A percentile compares a stretch with the other conserved stretches of the same genome.
Evolutionary conservation across 2,888 invertebrate genomes (phyloP).

Genomic region (Vannuccia rotundouncinata): DNA sequence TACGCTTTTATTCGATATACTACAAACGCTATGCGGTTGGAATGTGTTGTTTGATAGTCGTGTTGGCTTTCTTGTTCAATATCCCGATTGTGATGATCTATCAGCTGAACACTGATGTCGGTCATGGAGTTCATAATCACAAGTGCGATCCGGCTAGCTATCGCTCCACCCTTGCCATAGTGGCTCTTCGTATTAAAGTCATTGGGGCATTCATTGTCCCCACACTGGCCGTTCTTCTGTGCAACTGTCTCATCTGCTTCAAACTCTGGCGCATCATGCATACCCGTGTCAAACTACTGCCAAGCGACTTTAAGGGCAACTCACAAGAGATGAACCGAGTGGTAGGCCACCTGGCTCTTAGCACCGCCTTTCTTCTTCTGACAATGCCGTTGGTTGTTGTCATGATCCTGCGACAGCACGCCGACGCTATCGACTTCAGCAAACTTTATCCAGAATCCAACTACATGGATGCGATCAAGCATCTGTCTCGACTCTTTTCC

Average conservation of each 20-base stretch:
- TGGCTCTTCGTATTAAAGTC: slow-evolving; percentile 18
- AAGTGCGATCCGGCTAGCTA: background rate
- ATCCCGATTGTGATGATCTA: slow-evolving; percentile 28
- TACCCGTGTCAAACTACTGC: slow-evolving; percentile 27
- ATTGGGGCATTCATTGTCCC: slow-evolving; percentile 35
- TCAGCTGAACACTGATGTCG: background rate
- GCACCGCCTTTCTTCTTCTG: slow-evolving; percentile 35
- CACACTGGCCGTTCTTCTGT: slow-evolving; percentile 27
- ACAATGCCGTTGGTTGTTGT: slow-evolving; percentile 36
- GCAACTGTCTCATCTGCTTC: slow-evolving; percentile 33
- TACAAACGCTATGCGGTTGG: slow-evolving; percentile 12
- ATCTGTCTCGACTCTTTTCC: slow-evolving; percentile 38
- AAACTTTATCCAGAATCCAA: background rate
- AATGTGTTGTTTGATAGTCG: background rate
- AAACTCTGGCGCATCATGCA: slow-evolving; percentile 28
- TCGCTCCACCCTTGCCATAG: background rate
- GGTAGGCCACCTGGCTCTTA: slow-evolving; percentile 36
- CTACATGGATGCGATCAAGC: slow-evolving; percentile 29
- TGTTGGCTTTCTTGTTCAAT: slow-evolving; percentile 31
- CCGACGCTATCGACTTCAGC: slow-evolving; percentile 8
- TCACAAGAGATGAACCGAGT: slow-evolving; percentile 35
- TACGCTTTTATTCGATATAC: slow-evolving; percentile 36
- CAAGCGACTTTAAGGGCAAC: slow-evolving; percentile 30
- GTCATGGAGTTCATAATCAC: slow-evolving; percentile 1
- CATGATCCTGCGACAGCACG: slow-evolving; percentile 31